Evolutionary conservation across 2,113 vertebrate genomes (phyloP).

Genomic region (Rhineura floridana): DNA sequence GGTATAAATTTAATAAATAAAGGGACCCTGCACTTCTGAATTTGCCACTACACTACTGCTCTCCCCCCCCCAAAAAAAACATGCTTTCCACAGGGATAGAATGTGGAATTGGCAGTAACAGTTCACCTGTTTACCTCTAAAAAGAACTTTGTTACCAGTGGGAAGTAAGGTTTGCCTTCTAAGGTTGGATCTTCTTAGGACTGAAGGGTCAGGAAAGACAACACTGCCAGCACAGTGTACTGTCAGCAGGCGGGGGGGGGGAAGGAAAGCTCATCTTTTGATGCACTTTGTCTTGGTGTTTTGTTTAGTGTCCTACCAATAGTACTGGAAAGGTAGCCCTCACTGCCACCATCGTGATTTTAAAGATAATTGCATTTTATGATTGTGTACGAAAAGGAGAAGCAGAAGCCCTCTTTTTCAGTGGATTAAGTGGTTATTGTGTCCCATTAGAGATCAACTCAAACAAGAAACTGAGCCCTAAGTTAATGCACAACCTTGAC

Average conservation of each 20-base stretch:
- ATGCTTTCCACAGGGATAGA: no score
- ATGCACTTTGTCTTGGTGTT: not conserved
- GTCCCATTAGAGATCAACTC: not conserved
- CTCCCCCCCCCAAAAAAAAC: no score
- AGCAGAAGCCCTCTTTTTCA: not conserved
- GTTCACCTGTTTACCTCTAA: no score
- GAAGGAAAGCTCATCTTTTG: no score
- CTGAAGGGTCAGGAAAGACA: not conserved
- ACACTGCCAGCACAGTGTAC: not conserved
- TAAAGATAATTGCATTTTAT: not conserved
- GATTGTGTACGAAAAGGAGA: not conserved
- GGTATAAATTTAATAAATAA: no score
- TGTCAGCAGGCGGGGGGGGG: no score
- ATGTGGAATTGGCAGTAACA: no score
- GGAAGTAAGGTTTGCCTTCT: no score
- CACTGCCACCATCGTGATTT: not conserved
- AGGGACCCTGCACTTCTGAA: no score
- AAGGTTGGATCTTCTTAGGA: no score
- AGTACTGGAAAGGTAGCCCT: not conserved
- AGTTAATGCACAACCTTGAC: not conserved
- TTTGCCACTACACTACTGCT: no score
- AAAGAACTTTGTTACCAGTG: no score
- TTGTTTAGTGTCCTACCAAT: not conserved
- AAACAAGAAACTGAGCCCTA: not conserved
- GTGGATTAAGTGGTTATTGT: not conserved